Conservation (phyloP, 2,888 invertebrate genomes). For the Hoplodrina ambigua region DNA sequence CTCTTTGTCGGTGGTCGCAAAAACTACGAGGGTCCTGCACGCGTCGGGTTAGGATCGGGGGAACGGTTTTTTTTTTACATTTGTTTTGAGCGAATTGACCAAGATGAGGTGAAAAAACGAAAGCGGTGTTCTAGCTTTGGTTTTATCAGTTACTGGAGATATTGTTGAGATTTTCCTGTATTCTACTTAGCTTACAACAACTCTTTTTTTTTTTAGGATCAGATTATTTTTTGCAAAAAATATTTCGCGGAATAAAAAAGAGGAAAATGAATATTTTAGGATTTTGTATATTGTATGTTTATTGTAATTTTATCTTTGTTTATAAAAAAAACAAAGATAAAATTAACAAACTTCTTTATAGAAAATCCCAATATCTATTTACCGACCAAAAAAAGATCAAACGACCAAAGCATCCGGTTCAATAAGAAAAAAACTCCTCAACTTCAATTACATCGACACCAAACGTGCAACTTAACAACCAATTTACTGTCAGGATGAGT, state of each 20-base stretch:
- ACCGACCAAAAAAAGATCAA: slow-evolving; percentile 31
- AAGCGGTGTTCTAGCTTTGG: background rate
- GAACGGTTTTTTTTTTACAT: slow-evolving; percentile 58
- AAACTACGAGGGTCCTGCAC: slow-evolving; percentile 67
- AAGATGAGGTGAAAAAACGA: slow-evolving; percentile 10
- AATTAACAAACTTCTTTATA: background rate
- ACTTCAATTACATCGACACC: slow-evolving; percentile 62
- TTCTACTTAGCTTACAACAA: background rate
- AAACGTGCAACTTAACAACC: slow-evolving; percentile 67
- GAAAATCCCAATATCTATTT: background rate
- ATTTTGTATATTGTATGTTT: too few species aligned
- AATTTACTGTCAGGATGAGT: slow-evolving; percentile 73
- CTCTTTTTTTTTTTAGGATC: background rate
- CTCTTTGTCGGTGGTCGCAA: slow-evolving; percentile 82
- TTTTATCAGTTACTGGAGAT: background rate
- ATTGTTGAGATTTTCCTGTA: background rate
- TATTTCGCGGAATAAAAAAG: too few species aligned
- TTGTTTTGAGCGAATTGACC: slow-evolving; percentile 47
- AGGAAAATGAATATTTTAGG: too few species aligned
- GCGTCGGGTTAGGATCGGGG: slow-evolving; percentile 45
- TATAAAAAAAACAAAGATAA: background rate
- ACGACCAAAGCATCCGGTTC: slow-evolving; percentile 45
- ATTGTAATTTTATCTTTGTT: too few species aligned
- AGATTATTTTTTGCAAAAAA: background rate
- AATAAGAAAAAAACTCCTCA: slow-evolving; percentile 47